Evolutionary conservation across 2,888 invertebrate genomes (phyloP), one percentile per base, ranked within the genome.

Genomic region (Colletes collaris): DNA sequence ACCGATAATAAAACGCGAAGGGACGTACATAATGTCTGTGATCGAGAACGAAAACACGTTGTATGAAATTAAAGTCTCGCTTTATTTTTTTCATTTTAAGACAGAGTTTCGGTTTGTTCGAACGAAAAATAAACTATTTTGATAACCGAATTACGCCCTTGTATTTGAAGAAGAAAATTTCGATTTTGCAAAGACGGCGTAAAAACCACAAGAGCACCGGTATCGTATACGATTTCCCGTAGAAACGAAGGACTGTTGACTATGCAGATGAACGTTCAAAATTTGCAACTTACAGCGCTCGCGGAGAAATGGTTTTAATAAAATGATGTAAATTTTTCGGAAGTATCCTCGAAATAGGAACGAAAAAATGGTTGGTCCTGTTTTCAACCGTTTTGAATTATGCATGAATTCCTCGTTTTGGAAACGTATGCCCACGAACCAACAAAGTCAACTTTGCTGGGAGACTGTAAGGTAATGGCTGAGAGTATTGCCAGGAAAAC

Each of bases 321-420:
- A 63, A 63, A 64, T 44, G 52, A 72, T 77, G 64, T 44, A 81
- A 81, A 83, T 80, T 80, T 80, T 46, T 16, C n/a, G 40, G 10
- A 75, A 72, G 71, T 46, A 10, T 27, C 55, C 13, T 44, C 27
- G n/a, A 19, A 49, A 49, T 53, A 7, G 49, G 27, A 50, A 62
- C 7, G 37, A 55, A 46, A 46, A 8, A n/a, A n/a, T 40, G 40
- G 46, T 6, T 40, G 63, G 52, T 49, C 27, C 69, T 77, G 62
- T 71, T 78, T 78, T 62, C 74, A 16, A 73, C 50, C 68, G 73
- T 77, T 16, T n/a, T 84, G 84, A 84, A 84, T 81, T 76, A 84
- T 84, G 78, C 73, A 84, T 84, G 83, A 81, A 55, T 46, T 35
- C 40, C 16, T 16, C 40, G 59, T 65, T 50, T 63, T 10, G 55